Evolutionary conservation across 2,888 invertebrate genomes (phyloP).

Genomic region (Anthoptus insignis): DNA sequence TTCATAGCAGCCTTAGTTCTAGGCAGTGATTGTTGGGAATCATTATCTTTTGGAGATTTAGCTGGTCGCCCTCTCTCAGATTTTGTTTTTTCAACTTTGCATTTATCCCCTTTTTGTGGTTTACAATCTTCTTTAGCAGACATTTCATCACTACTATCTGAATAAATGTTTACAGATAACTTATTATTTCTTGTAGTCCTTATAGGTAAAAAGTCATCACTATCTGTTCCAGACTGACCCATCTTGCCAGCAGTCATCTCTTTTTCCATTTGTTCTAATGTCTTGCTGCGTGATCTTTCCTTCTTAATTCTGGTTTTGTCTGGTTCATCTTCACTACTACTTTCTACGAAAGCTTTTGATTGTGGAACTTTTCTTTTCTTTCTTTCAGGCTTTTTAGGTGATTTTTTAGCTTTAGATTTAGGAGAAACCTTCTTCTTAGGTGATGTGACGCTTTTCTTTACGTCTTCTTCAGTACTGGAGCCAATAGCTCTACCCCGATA

Average conservation of each 20-base stretch:
- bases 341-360: slow-evolving; percentile 83
- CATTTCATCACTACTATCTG: slow-evolving; percentile 89
- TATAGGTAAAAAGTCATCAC: slow-evolving; percentile 92
- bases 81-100: slow-evolving; percentile 71
- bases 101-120: slow-evolving; percentile 83
- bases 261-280: slow-evolving; percentile 91
- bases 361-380: slow-evolving; percentile 83
- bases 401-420: slow-evolving; percentile 74
- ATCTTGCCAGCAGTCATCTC: slow-evolving; percentile 88
- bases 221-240: slow-evolving; percentile 90
- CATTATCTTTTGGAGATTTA: slow-evolving; percentile 88
- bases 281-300: slow-evolving; percentile 86
- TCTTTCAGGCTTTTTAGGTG: slow-evolving; percentile 76
- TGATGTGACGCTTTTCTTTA: slow-evolving; percentile 71
- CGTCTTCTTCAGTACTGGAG: slow-evolving; percentile 88
- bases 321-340: slow-evolving; percentile 88
- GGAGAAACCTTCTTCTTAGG: slow-evolving; percentile 82
- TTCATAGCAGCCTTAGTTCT: slow-evolving; percentile 95
- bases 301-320: slow-evolving; percentile 72
- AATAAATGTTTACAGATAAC: slow-evolving; percentile 92
- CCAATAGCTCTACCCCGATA: slow-evolving; percentile 75
- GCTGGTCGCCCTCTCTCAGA: slow-evolving; percentile 87
- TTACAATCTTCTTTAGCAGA: slow-evolving; percentile 73
- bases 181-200: slow-evolving; percentile 85
- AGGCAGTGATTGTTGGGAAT: slow-evolving; percentile 89